Percentiles rank a stretch among this genome's conserved stretches.
Evolutionary conservation across 1,140 invertebrate genomes (phyloP).

Genomic region (Eurosta solidaginis): DNA sequence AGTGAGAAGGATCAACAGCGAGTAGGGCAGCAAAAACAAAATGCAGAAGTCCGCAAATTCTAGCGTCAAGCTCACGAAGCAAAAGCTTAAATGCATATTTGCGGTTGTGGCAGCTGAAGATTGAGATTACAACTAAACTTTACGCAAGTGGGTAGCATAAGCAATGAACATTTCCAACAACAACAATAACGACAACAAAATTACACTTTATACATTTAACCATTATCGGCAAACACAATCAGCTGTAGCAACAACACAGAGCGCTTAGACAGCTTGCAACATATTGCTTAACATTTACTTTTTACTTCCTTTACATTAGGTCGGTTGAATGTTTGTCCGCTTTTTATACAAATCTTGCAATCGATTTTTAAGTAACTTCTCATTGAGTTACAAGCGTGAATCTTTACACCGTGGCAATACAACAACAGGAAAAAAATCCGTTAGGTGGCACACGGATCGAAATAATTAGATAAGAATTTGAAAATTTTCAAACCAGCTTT

Average conservation of each 20-base stretch:
- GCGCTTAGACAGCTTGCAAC: not conserved
- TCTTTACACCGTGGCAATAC: too few species aligned
- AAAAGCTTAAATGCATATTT: too few species aligned
- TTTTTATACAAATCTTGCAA: too few species aligned
- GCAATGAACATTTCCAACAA: not conserved
- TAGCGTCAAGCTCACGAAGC: not conserved
- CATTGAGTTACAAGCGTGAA: too few species aligned
- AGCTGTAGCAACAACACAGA: not conserved
- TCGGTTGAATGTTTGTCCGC: too few species aligned
- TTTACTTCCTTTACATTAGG: too few species aligned
- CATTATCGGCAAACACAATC: not conserved
- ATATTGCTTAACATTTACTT: too few species aligned
- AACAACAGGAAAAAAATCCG: too few species aligned
- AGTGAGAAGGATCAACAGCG: not conserved
- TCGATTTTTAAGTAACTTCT: too few species aligned
- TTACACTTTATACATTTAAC: not conserved
- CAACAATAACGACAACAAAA: not conserved
- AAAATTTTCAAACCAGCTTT: too few species aligned
- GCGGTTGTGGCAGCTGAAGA: not conserved
- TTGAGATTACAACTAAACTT: not conserved
- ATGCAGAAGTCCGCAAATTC: not conserved
- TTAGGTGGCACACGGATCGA: too few species aligned
- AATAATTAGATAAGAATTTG: too few species aligned
- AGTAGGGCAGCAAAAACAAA: not conserved
- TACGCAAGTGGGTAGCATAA: not conserved